phyloP scores from a whole-genome alignment of 1,140 invertebrate genomes.

The Sycobia sp. region DNA sequence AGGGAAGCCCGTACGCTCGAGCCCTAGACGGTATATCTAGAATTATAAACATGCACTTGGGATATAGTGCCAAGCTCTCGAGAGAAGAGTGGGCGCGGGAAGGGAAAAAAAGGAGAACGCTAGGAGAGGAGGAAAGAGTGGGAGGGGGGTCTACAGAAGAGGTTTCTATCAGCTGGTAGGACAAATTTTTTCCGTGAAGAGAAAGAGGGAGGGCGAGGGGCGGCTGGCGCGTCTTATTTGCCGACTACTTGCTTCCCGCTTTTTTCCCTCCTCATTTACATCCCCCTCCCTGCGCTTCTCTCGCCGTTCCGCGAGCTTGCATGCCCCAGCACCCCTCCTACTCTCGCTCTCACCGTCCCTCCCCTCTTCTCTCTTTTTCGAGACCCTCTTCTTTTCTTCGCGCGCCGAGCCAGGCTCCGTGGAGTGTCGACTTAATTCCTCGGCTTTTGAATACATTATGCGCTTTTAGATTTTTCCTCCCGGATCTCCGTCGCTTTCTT shows the following conservation, averaged over 20 bases:
- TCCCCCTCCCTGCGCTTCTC: too few relatives aligned
- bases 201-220: neutral
- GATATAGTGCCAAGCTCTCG: too few relatives aligned
- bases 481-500: neutral
- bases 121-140: neutral
- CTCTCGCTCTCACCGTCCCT: too few relatives aligned
- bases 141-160: neutral
- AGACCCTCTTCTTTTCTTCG: neutral
- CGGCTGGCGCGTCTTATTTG: conserved; percentile 19
- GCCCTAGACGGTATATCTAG: too few relatives aligned
- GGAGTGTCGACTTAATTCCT: conserved; percentile 31
- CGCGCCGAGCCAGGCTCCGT: neutral
- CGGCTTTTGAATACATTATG: conserved; percentile 29
- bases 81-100: neutral
- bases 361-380: too few relatives aligned
- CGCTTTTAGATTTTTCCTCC: conserved; percentile 16
- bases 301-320: too few relatives aligned
- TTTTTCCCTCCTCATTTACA: conserved; percentile 16
- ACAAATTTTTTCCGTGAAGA: conserved; percentile 14
- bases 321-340: too few relatives aligned
- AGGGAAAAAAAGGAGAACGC: too few relatives aligned
- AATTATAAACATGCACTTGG: too few relatives aligned
- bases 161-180: conserved; percentile 16
- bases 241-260: conserved; percentile 14
- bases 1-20: too few relatives aligned